Base-by-base conservation (phyloP, 2,888 invertebrate genomes). In the Hypsopygia costalis region DNA sequence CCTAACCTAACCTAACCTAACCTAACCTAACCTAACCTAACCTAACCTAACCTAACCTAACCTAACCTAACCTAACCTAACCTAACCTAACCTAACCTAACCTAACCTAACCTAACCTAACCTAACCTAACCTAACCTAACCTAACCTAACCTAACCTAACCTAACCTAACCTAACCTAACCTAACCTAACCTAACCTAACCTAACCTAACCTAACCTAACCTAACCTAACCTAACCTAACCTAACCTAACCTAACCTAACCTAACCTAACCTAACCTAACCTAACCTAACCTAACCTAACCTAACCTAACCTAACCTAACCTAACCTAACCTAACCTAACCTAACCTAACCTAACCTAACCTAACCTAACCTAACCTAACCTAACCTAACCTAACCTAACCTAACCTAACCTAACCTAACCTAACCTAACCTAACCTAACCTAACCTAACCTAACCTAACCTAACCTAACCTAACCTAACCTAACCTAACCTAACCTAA, bases 261-360 rank as follows among this genome's bases (percentile, higher is more conserved):
- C 47, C 44, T 49, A 49, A 51, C 49, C 44, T 36, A 49, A 46
- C 49, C 52, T 45, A 52, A 50, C 46, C 52, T 51, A 48, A 51
- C 51, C 51, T 47, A 51, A 51, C 51, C 51, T 47, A 51, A 51
- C 51, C 51, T 47, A 51, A 47, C 47, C 50, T 45, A 50, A 50
- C 50, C 47, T 45, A 50, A 47, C 50, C 50, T 47, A 47, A 47
- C 47, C 50, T 45, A 49, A 49, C 49, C 50, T 47, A 50, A 50
- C 50, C 47, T 50, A 47, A 47, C 46, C 43, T 38, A 46, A 49
- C 47, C 50, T 43, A 45, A 47, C 47, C 45, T 43, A 45, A 43
- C 43, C 47, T 46, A 38, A 45, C 41, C 45, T 45, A 42, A 46
- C 46, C 42, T 42, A 46, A 42, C 46, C 42, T 36, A 46, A 40